phyloP scores from a whole-genome alignment of 2,797 vertebrate genomes.

The Notolepis coatsorum region DNA sequence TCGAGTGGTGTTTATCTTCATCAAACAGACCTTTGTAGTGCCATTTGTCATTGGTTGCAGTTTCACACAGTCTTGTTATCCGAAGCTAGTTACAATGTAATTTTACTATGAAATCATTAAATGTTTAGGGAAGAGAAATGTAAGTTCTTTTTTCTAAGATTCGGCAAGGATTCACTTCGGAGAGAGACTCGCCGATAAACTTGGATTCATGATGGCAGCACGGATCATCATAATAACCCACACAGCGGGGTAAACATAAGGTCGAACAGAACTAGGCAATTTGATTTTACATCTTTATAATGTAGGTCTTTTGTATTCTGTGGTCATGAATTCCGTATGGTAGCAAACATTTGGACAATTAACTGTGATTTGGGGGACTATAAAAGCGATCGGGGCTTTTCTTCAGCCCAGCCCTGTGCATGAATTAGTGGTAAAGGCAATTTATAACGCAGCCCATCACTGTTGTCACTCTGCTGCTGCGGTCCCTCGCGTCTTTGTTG shows the following conservation, averaged over 20 bases:
- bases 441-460: conserved; percentile 62
- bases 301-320: no score
- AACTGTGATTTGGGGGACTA: conserved; percentile 20
- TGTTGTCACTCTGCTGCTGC: conserved; percentile 74
- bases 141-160: conserved; percentile 10
- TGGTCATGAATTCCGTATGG: background rate
- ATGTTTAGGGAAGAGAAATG: fast-evolving
- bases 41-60: conserved; percentile 6
- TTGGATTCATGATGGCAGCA: conserved; percentile 17
- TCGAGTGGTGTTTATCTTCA: background rate
- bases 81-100: background rate
- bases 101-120: background rate
- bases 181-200: conserved; percentile 10
- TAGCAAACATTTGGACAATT: background rate
- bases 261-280: background rate
- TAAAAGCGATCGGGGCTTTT: conserved; percentile 12
- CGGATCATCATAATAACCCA: conserved; percentile 14
- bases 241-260: conserved; percentile 36
- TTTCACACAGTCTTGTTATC: background rate
- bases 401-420: background rate
- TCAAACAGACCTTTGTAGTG: background rate
- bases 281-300: background rate
- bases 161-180: background rate
- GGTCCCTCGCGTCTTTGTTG: conserved; percentile 75
- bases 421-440: conserved; percentile 32